Evolutionary conservation across 2,797 vertebrate species (phyloP), one percentile per base, ranked within the genome.

Genomic region (Zenarchopterus dispar): DNA sequence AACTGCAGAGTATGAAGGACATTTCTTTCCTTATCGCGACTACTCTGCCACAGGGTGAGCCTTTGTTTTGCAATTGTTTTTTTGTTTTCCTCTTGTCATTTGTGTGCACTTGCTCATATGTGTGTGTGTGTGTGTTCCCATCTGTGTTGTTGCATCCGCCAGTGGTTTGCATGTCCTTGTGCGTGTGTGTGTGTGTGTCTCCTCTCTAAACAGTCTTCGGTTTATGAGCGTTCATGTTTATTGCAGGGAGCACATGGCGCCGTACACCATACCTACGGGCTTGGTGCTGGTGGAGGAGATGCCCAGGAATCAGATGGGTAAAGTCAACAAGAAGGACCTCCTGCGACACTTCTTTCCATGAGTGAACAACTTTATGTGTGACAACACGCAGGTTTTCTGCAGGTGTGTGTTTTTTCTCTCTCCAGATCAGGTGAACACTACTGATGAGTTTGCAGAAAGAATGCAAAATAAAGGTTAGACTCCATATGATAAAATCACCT

Each of bases 231-330:
- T 51, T 51, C 36, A 62, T 84, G 75, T 81, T 77, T 81, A 10
- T 82, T 78, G 28, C 93, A 99, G 97, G 88, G 91, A 91, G 3
- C 77, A 81, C 88, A 95, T 99, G 95, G 92, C 92, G 0, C 80
- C 95, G 0, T 97, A 97, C 68, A 76, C 70, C 53, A 88, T 98
- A 81, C 97, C 97, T 0, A 91, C 95, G 0, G 95, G 94, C 76
- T 92, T 99, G 71, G 80, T 96, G 42, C 87, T 96, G 87, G 94
- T 99, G 89, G 94, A 96, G 55, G 93, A 95, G 83, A 93, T 99
- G 78, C 97, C 96, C 0, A 92, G 96, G 77, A 99, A 99, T 87
- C 96, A 96, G 85, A 97, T 99, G 97, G 97, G 97, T 33, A 99
- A 99, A 84, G 91, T 97, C 89, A 97, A 98, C 90, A 99, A 99